Conservation (phyloP, 2,113 vertebrate genomes). For the Esox niger region DNA sequence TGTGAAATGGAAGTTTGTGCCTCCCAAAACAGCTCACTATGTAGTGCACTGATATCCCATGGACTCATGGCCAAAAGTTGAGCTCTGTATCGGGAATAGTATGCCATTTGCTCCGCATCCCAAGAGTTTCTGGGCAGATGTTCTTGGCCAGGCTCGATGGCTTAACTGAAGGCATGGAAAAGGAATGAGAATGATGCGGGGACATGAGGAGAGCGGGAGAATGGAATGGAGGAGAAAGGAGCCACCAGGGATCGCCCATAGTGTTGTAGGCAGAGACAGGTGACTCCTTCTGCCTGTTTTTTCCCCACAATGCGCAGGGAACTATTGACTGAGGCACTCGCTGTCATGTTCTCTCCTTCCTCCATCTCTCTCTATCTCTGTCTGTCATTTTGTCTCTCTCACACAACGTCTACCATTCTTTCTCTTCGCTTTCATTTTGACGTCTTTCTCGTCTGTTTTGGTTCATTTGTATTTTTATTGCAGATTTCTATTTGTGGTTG, state of each 20-base stretch:
- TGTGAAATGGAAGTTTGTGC: constrained; percentile 46
- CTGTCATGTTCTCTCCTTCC: constrained; percentile 14
- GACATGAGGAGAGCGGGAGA: too few species aligned
- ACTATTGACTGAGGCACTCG: constrained; percentile 58
- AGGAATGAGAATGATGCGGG: too few species aligned
- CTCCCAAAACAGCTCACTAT: too few species aligned
- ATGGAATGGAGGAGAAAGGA: constrained; percentile 1
- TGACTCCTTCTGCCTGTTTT: constrained; percentile 55
- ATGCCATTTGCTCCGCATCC: too few species aligned
- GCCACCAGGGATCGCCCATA: constrained; percentile 64
- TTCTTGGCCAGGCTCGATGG: constrained; percentile 61
- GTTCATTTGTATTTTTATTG: too few species aligned
- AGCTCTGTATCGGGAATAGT: too few species aligned
- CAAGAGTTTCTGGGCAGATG: constrained; percentile 55
- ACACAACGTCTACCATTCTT: not conserved
- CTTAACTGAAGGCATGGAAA: constrained; percentile 11
- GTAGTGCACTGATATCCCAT: too few species aligned
- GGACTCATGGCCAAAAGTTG: too few species aligned
- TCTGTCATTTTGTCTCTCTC: not conserved
- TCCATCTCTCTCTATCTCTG: not conserved
- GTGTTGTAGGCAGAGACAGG: constrained; percentile 28
- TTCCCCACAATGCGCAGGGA: constrained; percentile 53
- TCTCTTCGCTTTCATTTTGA: too few species aligned
- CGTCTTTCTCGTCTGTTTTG: too few species aligned
- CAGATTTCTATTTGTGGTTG: not conserved